Evolutionary conservation across 2,888 invertebrate species (phyloP).

Genomic region (Priocnemis perturbator): DNA sequence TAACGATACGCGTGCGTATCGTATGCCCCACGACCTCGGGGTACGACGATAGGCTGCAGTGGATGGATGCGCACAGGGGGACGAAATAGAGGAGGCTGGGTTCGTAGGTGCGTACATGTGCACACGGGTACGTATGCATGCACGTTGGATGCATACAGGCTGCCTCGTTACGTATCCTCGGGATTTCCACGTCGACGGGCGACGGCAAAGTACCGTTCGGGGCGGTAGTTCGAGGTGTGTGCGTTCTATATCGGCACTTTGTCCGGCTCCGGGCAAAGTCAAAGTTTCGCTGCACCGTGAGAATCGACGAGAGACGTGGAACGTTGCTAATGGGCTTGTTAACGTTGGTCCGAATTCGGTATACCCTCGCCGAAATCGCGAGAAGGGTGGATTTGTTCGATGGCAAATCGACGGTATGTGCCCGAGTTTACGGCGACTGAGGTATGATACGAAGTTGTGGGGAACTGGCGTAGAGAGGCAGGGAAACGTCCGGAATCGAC

Average conservation of each 20-base stretch:
- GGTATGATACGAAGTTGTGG: no score
- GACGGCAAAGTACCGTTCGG: neutral
- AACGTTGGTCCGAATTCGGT: slow-evolving; percentile 24
- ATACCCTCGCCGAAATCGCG: neutral
- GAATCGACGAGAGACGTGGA: slow-evolving; percentile 20
- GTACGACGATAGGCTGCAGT: no score
- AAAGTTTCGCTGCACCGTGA: slow-evolving; percentile 46
- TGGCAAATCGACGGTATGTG: no score
- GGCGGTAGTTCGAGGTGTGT: neutral
- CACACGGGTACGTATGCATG: slow-evolving; percentile 1
- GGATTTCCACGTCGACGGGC: slow-evolving; percentile 42
- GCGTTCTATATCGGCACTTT: slow-evolving; percentile 52
- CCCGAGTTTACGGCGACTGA: no score
- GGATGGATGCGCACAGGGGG: no score
- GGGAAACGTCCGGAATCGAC: no score
- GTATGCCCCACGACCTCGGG: neutral
- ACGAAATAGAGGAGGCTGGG: no score
- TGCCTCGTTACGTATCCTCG: slow-evolving; percentile 41
- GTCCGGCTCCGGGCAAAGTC: slow-evolving; percentile 47
- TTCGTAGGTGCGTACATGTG: no score
- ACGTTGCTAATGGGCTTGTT: slow-evolving; percentile 40
- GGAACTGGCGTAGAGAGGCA: no score
- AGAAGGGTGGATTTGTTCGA: no score
- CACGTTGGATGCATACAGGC: slow-evolving; percentile 14
- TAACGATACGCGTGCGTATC: no score